Conservation (phyloP, 2,113 vertebrate species). For the Damaliscus lunatus region DNA sequence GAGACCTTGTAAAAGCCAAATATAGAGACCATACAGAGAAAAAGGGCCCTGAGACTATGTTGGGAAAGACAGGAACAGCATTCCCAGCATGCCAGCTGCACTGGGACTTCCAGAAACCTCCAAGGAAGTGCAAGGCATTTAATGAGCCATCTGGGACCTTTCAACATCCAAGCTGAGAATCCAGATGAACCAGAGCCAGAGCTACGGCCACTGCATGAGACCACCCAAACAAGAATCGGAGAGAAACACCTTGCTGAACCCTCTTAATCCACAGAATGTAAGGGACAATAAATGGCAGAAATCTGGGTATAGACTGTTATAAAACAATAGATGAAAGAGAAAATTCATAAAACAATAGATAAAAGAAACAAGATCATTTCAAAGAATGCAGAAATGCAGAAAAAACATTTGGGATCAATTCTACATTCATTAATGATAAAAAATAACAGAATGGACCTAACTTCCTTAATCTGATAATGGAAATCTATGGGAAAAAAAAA, state of each 20-base stretch:
- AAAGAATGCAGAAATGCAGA: neutral
- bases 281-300: neutral
- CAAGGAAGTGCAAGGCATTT: neutral
- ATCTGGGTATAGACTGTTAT: neutral
- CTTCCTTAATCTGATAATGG: neutral
- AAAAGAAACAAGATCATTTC: neutral
- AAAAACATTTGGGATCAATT: neutral
- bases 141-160: neutral
- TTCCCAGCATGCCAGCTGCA: neutral
- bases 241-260: neutral
- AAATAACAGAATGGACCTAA: neutral
- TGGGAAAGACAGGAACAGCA: neutral
- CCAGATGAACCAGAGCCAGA: neutral
- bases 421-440: neutral
- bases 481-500: fast-evolving
- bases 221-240: neutral
- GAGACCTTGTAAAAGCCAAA: neutral
- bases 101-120: neutral
- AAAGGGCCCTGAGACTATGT: neutral
- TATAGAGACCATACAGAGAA: neutral
- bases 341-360: neutral
- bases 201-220: neutral
- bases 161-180: neutral
- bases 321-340: neutral
- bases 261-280: neutral